A percentile compares a stretch with the other conserved stretches of the same genome.
phyloP scores from a whole-genome alignment of 2,888 invertebrate genomes.

The Stenoptilia bipunctidactyla region DNA sequence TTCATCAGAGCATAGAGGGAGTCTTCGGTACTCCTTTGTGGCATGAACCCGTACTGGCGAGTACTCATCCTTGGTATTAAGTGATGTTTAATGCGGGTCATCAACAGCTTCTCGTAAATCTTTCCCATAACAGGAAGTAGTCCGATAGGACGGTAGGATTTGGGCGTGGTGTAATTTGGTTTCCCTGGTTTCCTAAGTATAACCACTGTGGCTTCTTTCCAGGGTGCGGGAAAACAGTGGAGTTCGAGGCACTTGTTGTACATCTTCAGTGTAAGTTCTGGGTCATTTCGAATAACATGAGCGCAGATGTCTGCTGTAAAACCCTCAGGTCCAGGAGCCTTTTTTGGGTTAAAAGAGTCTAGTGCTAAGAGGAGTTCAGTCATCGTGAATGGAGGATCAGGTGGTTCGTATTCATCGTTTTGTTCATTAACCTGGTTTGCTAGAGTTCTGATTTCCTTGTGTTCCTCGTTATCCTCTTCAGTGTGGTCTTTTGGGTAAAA shows the following conservation, averaged over 20 bases:
- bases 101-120: no score
- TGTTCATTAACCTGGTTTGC: background rate
- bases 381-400: background rate
- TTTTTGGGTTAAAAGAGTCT: background rate
- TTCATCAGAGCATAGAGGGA: no score
- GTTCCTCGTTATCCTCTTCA: background rate
- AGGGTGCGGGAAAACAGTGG: background rate
- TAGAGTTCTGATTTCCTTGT: background rate
- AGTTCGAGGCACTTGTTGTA: background rate
- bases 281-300: background rate
- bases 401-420: background rate
- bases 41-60: no score
- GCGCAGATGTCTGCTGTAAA: background rate
- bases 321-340: background rate
- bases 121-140: no score
- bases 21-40: no score
- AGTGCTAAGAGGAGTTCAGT: background rate
- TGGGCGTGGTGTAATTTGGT: no score
- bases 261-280: background rate
- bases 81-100: no score
- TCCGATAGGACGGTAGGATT: no score
- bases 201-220: background rate
- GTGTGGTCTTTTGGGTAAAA: background rate
- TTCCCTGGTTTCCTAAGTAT: slow-evolving; percentile 15
- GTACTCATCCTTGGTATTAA: no score